Evolutionary conservation across 2,888 invertebrate species (phyloP).

Genomic region (Temnothorax ravouxi): DNA sequence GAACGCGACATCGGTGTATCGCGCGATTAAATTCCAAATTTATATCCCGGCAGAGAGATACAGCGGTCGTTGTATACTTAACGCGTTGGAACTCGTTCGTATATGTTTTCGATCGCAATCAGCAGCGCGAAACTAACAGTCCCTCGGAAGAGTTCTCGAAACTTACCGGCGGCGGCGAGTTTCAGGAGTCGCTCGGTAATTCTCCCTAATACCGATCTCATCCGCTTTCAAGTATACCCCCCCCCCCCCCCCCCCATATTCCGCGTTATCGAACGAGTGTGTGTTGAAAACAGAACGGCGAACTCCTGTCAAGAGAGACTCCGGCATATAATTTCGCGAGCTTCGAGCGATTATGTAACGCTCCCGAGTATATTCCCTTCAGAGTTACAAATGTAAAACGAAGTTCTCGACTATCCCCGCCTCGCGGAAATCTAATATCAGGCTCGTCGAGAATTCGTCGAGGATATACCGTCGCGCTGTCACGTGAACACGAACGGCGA

Average conservation of each 20-base stretch:
- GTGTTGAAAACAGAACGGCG: not conserved
- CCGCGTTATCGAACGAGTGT: not conserved
- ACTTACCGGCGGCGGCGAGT: not conserved
- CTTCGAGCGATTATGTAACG: not conserved
- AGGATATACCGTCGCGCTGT: not conserved
- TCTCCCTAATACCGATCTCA: conserved; percentile 5
- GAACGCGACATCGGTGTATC: conserved; percentile 4
- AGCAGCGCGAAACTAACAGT: conserved; percentile 11
- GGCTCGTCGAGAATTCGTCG: not conserved
- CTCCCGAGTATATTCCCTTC: not conserved
- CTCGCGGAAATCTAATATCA: not conserved
- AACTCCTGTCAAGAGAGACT: not conserved
- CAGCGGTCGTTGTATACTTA: conserved; percentile 9
- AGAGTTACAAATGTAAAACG: not conserved
- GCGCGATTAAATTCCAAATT: conserved; percentile 29
- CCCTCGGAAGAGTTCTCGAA: not conserved
- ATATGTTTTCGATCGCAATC: conserved; percentile 25
- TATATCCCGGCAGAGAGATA: not conserved
- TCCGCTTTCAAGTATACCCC: not conserved
- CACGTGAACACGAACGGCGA: not conserved
- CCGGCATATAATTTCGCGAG: conserved; percentile 24
- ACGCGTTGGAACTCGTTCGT: not conserved
- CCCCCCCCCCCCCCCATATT: not conserved
- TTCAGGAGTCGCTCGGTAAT: not conserved
- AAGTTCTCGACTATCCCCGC: not conserved